phyloP scores from a whole-genome alignment of 2,113 vertebrate genomes.

The Trinectes maculatus region DNA sequence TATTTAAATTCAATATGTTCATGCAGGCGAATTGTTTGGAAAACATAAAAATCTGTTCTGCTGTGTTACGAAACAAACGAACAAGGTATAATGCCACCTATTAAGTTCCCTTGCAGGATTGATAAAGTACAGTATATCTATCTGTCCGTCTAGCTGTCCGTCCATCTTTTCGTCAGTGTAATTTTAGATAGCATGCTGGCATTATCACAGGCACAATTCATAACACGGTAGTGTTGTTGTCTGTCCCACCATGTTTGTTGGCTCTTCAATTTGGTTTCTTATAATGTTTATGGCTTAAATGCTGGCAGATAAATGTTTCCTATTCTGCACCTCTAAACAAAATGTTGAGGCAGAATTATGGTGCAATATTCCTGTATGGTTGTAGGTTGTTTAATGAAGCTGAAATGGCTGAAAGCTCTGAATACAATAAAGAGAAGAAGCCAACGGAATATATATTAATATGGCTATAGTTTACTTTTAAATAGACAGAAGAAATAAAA shows the following conservation, averaged over 20 bases:
- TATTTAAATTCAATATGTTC: not conserved
- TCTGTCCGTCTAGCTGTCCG: too few relatives aligned
- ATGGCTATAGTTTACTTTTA: not conserved
- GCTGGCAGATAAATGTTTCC: not conserved
- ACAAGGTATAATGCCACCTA: not conserved
- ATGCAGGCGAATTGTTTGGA: not conserved
- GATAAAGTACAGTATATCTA: too few relatives aligned
- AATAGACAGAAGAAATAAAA: not conserved
- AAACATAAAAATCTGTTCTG: not conserved
- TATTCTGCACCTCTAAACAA: not conserved
- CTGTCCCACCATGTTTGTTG: not conserved
- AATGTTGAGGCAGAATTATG: not conserved
- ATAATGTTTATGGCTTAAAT: not conserved
- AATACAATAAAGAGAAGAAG: not conserved
- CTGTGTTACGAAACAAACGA: not conserved
- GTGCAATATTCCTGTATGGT: not conserved
- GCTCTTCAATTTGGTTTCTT: not conserved
- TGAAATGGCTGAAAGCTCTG: not conserved
- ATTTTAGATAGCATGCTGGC: not conserved
- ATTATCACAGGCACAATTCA: not conserved
- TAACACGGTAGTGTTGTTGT: not conserved
- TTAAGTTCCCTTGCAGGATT: too few relatives aligned
- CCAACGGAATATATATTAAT: too few relatives aligned
- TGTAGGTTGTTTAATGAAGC: not conserved
- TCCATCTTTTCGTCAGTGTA: too few relatives aligned